Percentiles rank a stretch among this genome's conserved stretches.
Evolutionary conservation across 2,113 vertebrate genomes (phyloP).

Genomic region (Perca flavescens): DNA sequence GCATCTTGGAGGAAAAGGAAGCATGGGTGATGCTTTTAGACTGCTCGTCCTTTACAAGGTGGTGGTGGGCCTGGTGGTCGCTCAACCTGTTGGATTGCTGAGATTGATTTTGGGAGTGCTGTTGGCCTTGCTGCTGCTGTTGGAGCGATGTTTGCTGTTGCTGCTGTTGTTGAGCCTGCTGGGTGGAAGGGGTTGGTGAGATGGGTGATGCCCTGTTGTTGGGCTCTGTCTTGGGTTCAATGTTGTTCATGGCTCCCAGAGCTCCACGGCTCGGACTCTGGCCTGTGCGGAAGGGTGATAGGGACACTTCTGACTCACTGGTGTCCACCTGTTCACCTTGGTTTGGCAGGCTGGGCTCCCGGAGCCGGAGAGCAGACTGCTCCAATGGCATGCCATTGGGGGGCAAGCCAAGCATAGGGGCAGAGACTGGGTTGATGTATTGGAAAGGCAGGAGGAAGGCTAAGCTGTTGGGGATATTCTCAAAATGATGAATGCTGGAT

Average conservation of each 20-base stretch:
- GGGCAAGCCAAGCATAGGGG: conserved; percentile 95
- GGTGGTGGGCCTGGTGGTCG: conserved; percentile 86
- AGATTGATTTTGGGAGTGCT: conserved; percentile 75
- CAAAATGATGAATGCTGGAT: conserved; percentile 99
- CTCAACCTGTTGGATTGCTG: conserved; percentile 87
- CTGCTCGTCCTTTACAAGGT: conserved; percentile 92
- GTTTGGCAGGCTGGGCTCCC: conserved; percentile 92
- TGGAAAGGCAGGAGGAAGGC: conserved; percentile 98
- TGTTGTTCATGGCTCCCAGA: conserved; percentile 90
- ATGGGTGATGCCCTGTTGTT: conserved; percentile 88
- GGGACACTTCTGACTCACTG: conserved; percentile 97
- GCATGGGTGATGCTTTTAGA: conserved; percentile 86
- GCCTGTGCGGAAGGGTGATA: conserved; percentile 92
- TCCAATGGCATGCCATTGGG: conserved; percentile 95
- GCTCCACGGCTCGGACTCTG: conserved; percentile 92
- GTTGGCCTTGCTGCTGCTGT: conserved; percentile 85
- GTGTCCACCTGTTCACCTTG: conserved; percentile 95
- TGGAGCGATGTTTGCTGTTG: conserved; percentile 88
- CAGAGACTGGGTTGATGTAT: conserved; percentile 98
- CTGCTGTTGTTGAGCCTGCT: conserved; percentile 79
- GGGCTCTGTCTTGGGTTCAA: conserved; percentile 96
- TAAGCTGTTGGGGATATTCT: conserved; percentile 99
- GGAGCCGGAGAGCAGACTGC: conserved; percentile 91
- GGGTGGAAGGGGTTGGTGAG: conserved; percentile 81
- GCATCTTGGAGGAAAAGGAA: conserved; percentile 94